phyloP scores from a whole-genome alignment of 2,888 invertebrate genomes.

The Maniola hyperantus region DNA sequence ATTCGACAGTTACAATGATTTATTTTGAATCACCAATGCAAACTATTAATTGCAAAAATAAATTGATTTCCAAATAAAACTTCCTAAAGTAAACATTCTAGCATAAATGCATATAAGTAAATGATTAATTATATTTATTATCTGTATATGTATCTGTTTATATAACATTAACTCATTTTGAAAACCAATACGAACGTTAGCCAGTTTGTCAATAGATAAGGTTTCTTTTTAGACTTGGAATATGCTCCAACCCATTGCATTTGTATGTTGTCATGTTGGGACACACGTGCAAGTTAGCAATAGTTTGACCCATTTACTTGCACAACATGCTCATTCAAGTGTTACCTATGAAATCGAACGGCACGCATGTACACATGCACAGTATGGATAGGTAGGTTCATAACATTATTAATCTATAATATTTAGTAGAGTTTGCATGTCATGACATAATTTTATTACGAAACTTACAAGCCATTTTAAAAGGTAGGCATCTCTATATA shows the following conservation, averaged over 20 bases:
- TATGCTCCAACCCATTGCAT: slow-evolving; percentile 22
- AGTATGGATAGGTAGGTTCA: neutral
- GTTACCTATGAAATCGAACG: slow-evolving; percentile 53
- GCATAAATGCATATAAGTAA: too few species aligned
- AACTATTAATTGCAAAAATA: too few species aligned
- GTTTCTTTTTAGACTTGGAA: slow-evolving; percentile 6
- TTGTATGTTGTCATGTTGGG: slow-evolving; percentile 22
- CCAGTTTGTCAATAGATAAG: slow-evolving; percentile 11
- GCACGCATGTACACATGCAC: slow-evolving; percentile 13
- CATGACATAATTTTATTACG: neutral
- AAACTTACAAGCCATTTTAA: too few species aligned
- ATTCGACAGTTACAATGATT: too few species aligned
- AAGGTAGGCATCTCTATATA: too few species aligned
- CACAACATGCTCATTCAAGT: slow-evolving; percentile 63
- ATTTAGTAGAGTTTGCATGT: neutral
- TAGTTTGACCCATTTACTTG: slow-evolving; percentile 60
- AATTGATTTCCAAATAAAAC: too few species aligned
- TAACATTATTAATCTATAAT: neutral
- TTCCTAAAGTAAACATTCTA: too few species aligned
- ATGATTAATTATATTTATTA: too few species aligned
- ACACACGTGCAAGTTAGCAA: slow-evolving; percentile 37
- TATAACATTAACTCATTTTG: neutral
- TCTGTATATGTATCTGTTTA: too few species aligned
- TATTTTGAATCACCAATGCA: too few species aligned
- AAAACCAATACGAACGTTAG: neutral